These are phyloP conservation scores for Tenthredo livida DNA, from an alignment of 2,888 invertebrate species.

Conservation along the genomic window DNA sequence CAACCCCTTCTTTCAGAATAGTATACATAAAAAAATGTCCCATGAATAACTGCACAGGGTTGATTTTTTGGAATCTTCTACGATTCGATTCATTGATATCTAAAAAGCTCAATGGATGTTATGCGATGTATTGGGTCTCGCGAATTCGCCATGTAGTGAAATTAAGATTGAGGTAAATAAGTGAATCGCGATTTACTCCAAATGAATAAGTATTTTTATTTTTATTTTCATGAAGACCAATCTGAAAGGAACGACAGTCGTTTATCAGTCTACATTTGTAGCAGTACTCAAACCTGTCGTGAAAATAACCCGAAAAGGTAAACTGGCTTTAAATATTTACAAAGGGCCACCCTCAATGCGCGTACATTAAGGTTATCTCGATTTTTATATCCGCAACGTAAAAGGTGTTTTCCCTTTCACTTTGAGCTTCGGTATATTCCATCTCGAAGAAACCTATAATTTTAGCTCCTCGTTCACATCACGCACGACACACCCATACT, in stretches of 20 bases:
- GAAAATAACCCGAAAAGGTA: background rate
- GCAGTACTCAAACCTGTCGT: background rate
- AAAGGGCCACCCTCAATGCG: background rate
- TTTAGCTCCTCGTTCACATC: conserved; percentile 27
- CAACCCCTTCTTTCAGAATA: background rate
- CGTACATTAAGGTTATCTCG: background rate
- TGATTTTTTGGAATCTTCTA: background rate
- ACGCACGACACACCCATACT: background rate
- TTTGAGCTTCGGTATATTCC: conserved; percentile 13
- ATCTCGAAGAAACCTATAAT: background rate
- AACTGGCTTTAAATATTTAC: conserved; percentile 32
- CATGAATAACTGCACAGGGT: background rate
- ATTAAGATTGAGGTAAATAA: background rate
- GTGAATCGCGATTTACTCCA: background rate
- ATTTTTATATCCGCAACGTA: conserved; percentile 30
- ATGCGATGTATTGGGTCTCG: background rate
- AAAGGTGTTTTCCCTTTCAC: conserved; percentile 5
- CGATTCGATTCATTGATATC: background rate
- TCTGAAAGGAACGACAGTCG: background rate
- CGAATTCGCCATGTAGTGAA: background rate
- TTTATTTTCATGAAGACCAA: background rate
- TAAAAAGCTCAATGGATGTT: background rate
- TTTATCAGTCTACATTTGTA: background rate
- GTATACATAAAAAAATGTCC: background rate
- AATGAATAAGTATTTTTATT: background rate